phyloP scores from a whole-genome alignment of 2,797 vertebrate species.

The Rhinoraja longicauda region DNA sequence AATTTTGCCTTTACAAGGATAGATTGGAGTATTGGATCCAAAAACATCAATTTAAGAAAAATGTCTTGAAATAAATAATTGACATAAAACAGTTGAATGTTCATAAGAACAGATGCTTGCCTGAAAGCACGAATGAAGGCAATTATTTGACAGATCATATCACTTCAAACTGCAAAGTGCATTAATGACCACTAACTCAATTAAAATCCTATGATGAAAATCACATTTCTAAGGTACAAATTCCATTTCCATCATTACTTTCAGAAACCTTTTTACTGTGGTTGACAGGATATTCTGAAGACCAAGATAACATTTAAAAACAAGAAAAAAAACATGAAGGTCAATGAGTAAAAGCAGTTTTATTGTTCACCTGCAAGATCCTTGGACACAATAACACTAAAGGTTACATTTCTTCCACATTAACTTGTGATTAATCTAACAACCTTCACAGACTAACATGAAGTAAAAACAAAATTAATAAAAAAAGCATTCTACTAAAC shows the following conservation, averaged over 20 bases:
- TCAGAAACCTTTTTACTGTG: conserved; percentile 23
- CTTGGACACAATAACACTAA: not conserved
- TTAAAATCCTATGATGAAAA: conserved; percentile 36
- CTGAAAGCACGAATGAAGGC: conserved; percentile 5
- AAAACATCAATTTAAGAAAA: not conserved
- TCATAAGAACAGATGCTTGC: conserved; percentile 25
- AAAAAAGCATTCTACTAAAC: not conserved
- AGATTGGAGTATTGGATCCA: not conserved
- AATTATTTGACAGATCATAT: conserved; percentile 36
- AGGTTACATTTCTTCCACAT: not conserved
- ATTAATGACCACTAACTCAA: conserved; percentile 26
- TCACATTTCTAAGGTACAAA: not conserved
- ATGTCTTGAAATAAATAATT: conserved; percentile 25
- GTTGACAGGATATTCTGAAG: not conserved
- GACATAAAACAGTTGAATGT: conserved; percentile 28
- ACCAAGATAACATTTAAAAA: not conserved
- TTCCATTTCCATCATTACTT: conserved; percentile 30
- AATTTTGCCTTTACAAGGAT: not conserved
- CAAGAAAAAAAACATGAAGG: not conserved
- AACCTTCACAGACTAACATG: no score
- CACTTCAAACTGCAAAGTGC: conserved; percentile 37
- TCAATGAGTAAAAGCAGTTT: not conserved
- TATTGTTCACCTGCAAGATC: not conserved
- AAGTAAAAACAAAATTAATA: not conserved
- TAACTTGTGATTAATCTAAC: not conserved